A percentile compares a stretch with the other conserved stretches of the same genome.
Evolutionary conservation across 2,797 vertebrate genomes (phyloP).

Genomic region (Thaleichthys pacificus): DNA sequence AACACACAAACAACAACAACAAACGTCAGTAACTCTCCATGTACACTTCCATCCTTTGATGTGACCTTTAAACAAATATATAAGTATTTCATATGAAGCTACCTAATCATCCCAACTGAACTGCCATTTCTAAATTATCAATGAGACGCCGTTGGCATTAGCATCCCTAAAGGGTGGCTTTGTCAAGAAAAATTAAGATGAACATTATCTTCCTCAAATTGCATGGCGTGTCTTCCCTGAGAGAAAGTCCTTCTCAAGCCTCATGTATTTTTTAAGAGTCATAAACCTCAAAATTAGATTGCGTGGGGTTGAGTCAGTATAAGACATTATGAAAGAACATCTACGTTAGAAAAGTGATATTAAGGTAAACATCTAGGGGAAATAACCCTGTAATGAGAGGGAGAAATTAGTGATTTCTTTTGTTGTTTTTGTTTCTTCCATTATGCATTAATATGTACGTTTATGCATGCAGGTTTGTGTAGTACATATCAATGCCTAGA

Average conservation of each 20-base stretch:
- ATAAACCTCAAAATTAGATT: neutral
- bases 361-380: neutral
- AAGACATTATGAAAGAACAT: neutral
- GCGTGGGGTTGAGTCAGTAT: neutral
- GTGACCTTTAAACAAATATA: too few species aligned
- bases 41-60: neutral
- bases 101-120: conserved; percentile 1
- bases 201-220: conserved; percentile 8
- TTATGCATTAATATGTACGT: too few species aligned
- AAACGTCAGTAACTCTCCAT: neutral
- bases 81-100: conserved; percentile 7
- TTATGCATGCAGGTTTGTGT: too few species aligned
- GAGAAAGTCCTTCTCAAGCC: neutral
- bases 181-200: conserved; percentile 24
- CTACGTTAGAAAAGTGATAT: neutral
- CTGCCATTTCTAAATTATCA: conserved; percentile 19
- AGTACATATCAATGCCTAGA: too few species aligned
- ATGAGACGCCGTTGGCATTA: neutral
- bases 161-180: conserved; percentile 22
- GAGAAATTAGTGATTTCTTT: too few species aligned
- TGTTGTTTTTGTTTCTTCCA: too few species aligned
- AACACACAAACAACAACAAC: conserved; percentile 1
- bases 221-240: neutral
- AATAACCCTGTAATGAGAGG: too few species aligned
- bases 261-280: neutral